These are phyloP conservation scores for Phoenicopterus ruber DNA, from an alignment of 2,113 vertebrate species.

Conservation along the genomic window DNA sequence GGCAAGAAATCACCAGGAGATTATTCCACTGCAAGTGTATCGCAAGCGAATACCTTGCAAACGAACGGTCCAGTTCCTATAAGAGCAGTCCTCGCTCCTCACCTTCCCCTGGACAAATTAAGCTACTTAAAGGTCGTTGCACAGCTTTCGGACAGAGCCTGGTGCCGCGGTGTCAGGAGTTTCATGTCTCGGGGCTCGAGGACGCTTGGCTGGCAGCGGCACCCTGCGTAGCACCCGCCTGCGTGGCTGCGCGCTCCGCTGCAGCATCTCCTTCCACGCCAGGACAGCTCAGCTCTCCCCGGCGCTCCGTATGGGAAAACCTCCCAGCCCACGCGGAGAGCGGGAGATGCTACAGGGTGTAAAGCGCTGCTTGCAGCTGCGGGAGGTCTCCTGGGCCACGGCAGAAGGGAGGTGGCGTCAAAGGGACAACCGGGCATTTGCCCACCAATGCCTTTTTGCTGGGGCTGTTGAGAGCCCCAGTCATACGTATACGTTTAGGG, in stretches of 20 bases:
- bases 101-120: neutral
- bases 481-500: accelerated
- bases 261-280: neutral
- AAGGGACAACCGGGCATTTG: neutral
- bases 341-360: neutral
- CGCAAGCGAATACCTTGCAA: neutral
- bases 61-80: accelerated
- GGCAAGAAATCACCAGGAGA: neutral
- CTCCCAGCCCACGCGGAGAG: neutral
- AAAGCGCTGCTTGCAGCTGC: neutral
- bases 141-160: neutral
- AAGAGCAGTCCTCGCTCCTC: neutral
- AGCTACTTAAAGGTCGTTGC: neutral
- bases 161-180: neutral
- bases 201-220: neutral
- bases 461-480: neutral
- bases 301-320: neutral
- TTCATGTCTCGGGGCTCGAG: neutral
- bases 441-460: neutral
- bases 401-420: neutral
- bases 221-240: accelerated
- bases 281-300: neutral
- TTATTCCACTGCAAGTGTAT: neutral
- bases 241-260: neutral
- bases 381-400: accelerated